Base-by-base conservation (phyloP, 2,888 invertebrate genomes). In the Pimpla rufipes region DNA sequence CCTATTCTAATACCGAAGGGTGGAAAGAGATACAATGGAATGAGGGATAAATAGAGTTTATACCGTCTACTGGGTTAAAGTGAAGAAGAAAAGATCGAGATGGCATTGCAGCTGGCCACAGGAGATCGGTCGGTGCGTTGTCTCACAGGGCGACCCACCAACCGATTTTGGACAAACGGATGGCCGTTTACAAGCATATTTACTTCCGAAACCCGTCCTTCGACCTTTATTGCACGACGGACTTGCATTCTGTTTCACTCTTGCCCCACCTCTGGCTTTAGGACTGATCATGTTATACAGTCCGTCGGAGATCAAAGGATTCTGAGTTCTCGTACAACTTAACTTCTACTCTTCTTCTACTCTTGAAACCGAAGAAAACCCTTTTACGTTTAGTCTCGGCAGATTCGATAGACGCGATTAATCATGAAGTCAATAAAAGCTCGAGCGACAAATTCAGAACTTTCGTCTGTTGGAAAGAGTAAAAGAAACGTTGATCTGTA, bases 141-240 rank as follows among this genome's bases (percentile, higher is more conserved):
- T 29, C 23, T 18, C 52, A 8, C 23, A 23, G 55, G 7, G 11
- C 1, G 23, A 55, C 23, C 23, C n/a, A n/a, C n/a, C n/a, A n/a
- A 11, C 23, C 55, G 23, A 55, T 23, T 23, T 11, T 23, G 55
- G 11, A 1, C 55, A 55, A 23, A 1, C 10, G 55, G 11, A 11
- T 55, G 55, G 23, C 21, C 23, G 55, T 55, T 23, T 8, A 21
- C 55, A 55, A 55, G 23, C 23, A 55, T 8, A 55, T 23, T 11
- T 7, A 55, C 55, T 55, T 11, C 55, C 16, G 52, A 52, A 52
- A 18, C 52, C 11, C 18, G 55, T 55, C 55, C 21, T 55, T 55
- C 2, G 55, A 11, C 23, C 11, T 23, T 55, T 55, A 55, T 55
- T 23, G 55, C 55, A 21, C 23, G 23, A 23, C 23, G 18, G 0